Evolutionary conservation across 2,113 vertebrate genomes (phyloP).

Genomic region (Tichodroma muraria): DNA sequence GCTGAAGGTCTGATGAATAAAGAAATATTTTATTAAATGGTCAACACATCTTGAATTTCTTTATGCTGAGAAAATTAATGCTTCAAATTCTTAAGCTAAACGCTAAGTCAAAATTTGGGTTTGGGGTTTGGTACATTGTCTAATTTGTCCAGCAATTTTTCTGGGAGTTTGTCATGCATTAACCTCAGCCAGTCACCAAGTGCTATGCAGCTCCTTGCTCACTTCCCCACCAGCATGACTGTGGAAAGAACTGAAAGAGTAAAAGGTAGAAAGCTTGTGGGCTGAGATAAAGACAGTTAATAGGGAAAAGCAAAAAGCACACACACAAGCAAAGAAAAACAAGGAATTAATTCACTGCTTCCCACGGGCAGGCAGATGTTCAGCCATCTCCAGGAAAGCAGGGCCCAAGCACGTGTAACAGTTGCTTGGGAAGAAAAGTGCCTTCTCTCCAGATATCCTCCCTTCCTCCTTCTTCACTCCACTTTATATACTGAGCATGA

Average conservation of each 20-base stretch:
- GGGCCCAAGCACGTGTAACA: fast-evolving
- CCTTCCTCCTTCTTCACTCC: neutral
- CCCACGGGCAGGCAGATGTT: neutral
- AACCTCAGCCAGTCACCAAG: neutral
- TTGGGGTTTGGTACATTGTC: neutral
- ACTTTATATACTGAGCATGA: neutral
- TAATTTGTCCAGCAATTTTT: neutral
- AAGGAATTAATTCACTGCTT: neutral
- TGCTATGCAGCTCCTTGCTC: neutral
- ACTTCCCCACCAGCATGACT: no score
- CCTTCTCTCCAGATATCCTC: neutral
- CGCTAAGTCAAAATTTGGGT: neutral
- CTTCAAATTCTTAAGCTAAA: neutral
- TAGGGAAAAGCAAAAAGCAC: neutral
- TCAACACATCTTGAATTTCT: neutral
- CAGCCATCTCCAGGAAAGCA: neutral
- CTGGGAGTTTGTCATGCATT: neutral
- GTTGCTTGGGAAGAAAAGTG: neutral
- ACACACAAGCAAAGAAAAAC: neutral
- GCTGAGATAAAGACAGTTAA: neutral
- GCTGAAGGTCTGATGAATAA: neutral
- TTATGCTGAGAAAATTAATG: neutral
- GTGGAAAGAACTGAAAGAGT: neutral
- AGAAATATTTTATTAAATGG: neutral
- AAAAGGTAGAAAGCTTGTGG: neutral